A percentile compares a stretch with the other conserved stretches of the same genome.
phyloP scores from a whole-genome alignment of 1,140 invertebrate genomes.

The Atta cephalotes region DNA sequence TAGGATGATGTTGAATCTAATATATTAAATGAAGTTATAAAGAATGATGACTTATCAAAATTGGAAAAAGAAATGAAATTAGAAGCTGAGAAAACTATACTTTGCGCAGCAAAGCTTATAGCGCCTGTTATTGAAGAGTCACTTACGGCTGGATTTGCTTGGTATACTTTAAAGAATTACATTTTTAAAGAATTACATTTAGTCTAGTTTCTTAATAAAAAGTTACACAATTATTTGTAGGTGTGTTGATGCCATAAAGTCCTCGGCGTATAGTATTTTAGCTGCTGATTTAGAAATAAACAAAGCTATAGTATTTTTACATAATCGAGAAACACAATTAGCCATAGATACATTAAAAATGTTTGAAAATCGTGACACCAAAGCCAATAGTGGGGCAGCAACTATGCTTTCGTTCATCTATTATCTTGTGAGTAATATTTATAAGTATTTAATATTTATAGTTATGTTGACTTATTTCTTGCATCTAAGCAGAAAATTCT shows the following conservation, averaged over 20 bases:
- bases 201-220: conserved; percentile 9
- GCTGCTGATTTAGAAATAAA: conserved; percentile 97
- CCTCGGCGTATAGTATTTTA: conserved; percentile 90
- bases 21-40: conserved; percentile 92
- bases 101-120: conserved; percentile 97
- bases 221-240: conserved; percentile 79
- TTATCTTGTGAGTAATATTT: conserved; percentile 89
- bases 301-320: conserved; percentile 96
- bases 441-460: background rate
- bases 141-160: conserved; percentile 90
- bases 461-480: background rate
- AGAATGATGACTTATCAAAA: conserved; percentile 92
- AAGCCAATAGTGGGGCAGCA: conserved; percentile 94
- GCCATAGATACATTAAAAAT: conserved; percentile 95
- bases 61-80: conserved; percentile 92
- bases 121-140: conserved; percentile 94
- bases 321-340: conserved; percentile 93
- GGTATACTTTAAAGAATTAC: conserved; percentile 72
- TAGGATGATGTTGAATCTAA: conserved; percentile 91
- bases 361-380: conserved; percentile 95
- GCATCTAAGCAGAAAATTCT: conserved; percentile 52
- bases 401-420: conserved; percentile 97
- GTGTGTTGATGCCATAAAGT: conserved; percentile 94
- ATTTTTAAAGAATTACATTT: conserved; percentile 43
- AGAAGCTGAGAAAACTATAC: conserved; percentile 94